Evolutionary conservation across 2,113 vertebrate species (phyloP).

Genomic region (Herpetotheres cachinnans): DNA sequence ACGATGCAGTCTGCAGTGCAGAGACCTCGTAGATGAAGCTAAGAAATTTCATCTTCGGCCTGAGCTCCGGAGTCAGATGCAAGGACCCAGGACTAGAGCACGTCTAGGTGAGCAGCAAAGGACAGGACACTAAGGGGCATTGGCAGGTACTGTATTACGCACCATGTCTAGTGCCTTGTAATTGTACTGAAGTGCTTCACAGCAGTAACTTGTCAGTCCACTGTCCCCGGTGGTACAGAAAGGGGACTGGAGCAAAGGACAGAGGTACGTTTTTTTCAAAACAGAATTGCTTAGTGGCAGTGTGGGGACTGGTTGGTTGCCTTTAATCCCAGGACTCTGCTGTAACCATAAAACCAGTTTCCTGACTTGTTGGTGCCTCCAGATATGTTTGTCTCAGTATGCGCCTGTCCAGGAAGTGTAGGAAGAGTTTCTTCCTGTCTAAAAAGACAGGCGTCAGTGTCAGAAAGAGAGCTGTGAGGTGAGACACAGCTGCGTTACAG

Average conservation of each 20-base stretch:
- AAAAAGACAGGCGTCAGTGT: not conserved
- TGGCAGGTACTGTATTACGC: not conserved
- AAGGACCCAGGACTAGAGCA: constrained; percentile 93
- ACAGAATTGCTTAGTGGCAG: not conserved
- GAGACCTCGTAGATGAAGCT: constrained; percentile 97
- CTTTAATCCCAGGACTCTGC: not conserved
- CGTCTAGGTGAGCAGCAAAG: constrained; percentile 83
- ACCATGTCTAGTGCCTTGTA: not conserved
- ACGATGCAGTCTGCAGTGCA: constrained; percentile 92
- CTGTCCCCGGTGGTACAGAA: not conserved
- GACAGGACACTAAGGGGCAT: not conserved
- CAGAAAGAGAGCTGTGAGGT: not conserved
- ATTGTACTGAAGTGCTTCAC: not conserved
- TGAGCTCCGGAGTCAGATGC: constrained; percentile 96
- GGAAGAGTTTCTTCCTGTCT: not conserved
- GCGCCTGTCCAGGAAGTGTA: not conserved
- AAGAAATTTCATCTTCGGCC: constrained; percentile 98
- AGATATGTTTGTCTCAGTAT: not conserved
- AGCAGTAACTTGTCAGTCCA: not conserved
- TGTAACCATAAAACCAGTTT: not conserved
- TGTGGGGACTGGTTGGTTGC: not conserved
- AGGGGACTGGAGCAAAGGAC: not conserved
- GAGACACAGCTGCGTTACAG: not conserved
- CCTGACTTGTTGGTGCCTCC: not conserved
- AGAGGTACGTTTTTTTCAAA: not conserved